These are phyloP conservation scores for Drosophila pegasa DNA, from an alignment of 2,888 invertebrate genomes.

Conservation along the genomic window DNA sequence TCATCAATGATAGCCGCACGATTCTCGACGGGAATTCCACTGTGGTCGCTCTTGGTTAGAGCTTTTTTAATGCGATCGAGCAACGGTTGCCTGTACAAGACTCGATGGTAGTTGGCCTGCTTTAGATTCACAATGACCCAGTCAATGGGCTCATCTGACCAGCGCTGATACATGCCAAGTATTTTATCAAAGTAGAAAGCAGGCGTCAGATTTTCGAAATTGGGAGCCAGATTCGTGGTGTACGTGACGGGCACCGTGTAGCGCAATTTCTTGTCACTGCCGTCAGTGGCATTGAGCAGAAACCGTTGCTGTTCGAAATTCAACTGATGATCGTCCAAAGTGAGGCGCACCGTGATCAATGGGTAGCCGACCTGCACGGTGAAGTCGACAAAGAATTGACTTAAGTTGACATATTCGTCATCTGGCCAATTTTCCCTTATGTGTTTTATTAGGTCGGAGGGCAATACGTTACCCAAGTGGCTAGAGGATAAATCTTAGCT, in stretches of 20 bases:
- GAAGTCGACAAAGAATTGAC: slow-evolving; percentile 86
- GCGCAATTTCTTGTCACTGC: slow-evolving; percentile 51
- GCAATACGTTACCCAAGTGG: slow-evolving; percentile 81
- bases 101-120: slow-evolving; percentile 86
- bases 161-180: slow-evolving; percentile 1
- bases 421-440: slow-evolving; percentile 79
- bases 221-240: slow-evolving; percentile 54
- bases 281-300: slow-evolving; percentile 58
- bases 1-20: slow-evolving; percentile 92
- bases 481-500: background rate
- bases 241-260: slow-evolving; percentile 82
- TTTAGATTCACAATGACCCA: slow-evolving; percentile 81
- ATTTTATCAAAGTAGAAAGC: slow-evolving; percentile 55
- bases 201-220: slow-evolving; percentile 72
- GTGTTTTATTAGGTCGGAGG: slow-evolving; percentile 85
- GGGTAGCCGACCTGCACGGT: slow-evolving; percentile 89
- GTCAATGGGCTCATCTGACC: slow-evolving; percentile 42
- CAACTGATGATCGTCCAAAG: slow-evolving; percentile 19
- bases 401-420: slow-evolving; percentile 36
- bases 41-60: slow-evolving; percentile 53
- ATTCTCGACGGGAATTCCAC: slow-evolving; percentile 85
- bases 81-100: slow-evolving; percentile 88
- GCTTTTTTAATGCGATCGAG: slow-evolving; percentile 84
- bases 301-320: slow-evolving; percentile 72
- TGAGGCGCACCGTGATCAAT: slow-evolving; percentile 85